A percentile compares a stretch with the other conserved stretches of the same genome.
Conservation (phyloP, 2,888 invertebrate genomes). For the Thyatira batis region DNA sequence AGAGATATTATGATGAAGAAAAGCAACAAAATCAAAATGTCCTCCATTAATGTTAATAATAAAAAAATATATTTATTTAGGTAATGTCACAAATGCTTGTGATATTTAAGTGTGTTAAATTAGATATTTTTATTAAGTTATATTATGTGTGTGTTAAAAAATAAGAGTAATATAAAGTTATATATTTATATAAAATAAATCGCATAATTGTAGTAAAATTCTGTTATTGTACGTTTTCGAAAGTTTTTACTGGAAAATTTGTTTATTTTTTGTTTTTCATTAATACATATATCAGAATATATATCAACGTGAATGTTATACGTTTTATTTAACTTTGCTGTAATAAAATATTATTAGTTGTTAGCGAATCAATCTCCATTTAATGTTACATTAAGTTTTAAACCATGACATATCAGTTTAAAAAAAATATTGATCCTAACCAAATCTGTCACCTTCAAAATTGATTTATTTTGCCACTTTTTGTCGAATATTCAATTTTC, state of each 20-base stretch:
- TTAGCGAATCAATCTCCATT: background rate
- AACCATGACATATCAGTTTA: conserved; percentile 13
- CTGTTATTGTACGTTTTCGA: background rate
- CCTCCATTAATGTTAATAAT: conserved; percentile 58
- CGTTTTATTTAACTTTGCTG: too few species aligned
- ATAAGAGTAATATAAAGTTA: conserved; percentile 2
- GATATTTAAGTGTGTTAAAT: conserved; percentile 17
- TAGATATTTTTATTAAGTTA: conserved; percentile 18
- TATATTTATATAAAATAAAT: background rate
- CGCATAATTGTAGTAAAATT: background rate
- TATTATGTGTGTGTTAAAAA: conserved; percentile 17
- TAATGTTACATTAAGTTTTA: background rate
- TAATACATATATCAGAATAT: background rate
- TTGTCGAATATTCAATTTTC: too few species aligned
- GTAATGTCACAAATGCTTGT: conserved; percentile 34
- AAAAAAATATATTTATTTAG: conserved; percentile 14
- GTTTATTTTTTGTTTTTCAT: background rate
- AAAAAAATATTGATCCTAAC: background rate
- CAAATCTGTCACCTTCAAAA: too few species aligned
- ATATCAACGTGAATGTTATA: background rate
- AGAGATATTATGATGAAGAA: conserved; percentile 15
- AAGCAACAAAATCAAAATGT: conserved; percentile 66
- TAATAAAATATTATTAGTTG: background rate
- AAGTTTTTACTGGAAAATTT: background rate
- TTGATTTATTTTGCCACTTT: too few species aligned